Evolutionary conservation across 2,113 vertebrate genomes (phyloP), one percentile per base, ranked within the genome.

Genomic region (Forbesichthys agassizii): DNA sequence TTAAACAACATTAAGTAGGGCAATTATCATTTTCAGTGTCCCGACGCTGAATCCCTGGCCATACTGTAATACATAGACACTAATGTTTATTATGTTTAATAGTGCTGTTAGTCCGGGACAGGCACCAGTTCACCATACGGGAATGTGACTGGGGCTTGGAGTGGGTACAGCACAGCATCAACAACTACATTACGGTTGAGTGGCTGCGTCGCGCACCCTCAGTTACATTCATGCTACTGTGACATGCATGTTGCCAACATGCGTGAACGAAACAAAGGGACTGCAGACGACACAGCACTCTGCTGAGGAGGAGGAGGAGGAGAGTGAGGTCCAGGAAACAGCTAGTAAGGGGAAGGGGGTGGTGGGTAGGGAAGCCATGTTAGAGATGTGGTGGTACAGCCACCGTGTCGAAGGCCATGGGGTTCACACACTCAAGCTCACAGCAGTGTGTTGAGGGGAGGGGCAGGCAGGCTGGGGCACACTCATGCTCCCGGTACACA

Each of bases 161-260:
- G 3, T 4, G 13, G 61, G 57, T 33, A 66, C 6, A 61, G 61
- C 11, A 67, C 57, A 70, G 64, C 70, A 47, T 68, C 48, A 56
- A 71, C n/a, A 73, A 61, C 48, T 52, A 53, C 42, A 61, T 53
- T 46, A 16, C 13, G 11, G 49, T 47, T 8, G 14, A 59, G 48
- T n/a, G 56, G 48, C 55, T 64, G 57, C 6, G 49, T 47, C 51
- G 63, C 71, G 73, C 70, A 79, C 82, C 80, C 79, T 86, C 83
- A 80, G 86, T 89, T 86, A 91, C 85, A 88, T 87, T 88, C 79
- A 87, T 86, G 84, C 80, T 74, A 73, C 48, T 69, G 33, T 62
- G 77, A 85, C 91, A 91, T 91, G 91, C 88, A 91, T 79, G 84
- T 87, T 88, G 71, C 76, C 68, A 78, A 74, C 83, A 87, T 88